phyloP scores from a whole-genome alignment of 2,888 invertebrate species.

The Sceliomorpha sp. region DNA sequence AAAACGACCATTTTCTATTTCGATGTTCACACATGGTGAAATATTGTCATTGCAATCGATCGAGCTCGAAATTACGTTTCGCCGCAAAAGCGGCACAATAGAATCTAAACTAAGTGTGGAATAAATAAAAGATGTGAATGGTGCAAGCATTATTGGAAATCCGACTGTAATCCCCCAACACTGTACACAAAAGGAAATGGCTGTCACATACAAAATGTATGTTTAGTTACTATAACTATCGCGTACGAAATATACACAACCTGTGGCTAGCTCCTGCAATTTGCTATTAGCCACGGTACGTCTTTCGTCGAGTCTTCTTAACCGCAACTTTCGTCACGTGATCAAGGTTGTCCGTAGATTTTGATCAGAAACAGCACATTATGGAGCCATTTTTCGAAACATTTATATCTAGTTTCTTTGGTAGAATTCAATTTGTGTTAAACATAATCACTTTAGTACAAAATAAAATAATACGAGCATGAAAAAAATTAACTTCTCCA shows the following conservation, averaged over 20 bases:
- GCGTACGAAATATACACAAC: slow-evolving; percentile 21
- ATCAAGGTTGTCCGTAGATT: too few relatives aligned
- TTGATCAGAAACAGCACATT: too few relatives aligned
- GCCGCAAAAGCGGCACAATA: slow-evolving; percentile 35
- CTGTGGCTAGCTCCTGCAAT: slow-evolving; percentile 6
- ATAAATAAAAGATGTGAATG: slow-evolving; percentile 43
- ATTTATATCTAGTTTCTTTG: too few relatives aligned
- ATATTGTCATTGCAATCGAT: slow-evolving; percentile 40
- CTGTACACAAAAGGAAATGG: slow-evolving; percentile 29
- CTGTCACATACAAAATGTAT: slow-evolving; percentile 31
- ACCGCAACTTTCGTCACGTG: too few relatives aligned
- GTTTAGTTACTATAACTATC: slow-evolving; percentile 31
- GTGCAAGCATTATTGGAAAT: slow-evolving; percentile 42
- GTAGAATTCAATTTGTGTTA: too few relatives aligned
- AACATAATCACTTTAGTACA: too few relatives aligned
- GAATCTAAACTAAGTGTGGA: slow-evolving; percentile 42
- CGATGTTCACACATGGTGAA: slow-evolving; percentile 32
- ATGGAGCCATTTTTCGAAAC: too few relatives aligned
- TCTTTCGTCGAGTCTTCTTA: slow-evolving; percentile 10
- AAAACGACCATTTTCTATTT: slow-evolving; percentile 32
- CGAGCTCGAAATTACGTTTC: slow-evolving; percentile 32
- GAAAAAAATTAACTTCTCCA: too few relatives aligned
- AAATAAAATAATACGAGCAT: too few relatives aligned
- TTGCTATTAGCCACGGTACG: slow-evolving; percentile 9
- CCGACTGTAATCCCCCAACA: slow-evolving; percentile 27